Base-by-base conservation (phyloP, 2,113 vertebrate genomes). In the Craseonycteris thonglongyai region DNA sequence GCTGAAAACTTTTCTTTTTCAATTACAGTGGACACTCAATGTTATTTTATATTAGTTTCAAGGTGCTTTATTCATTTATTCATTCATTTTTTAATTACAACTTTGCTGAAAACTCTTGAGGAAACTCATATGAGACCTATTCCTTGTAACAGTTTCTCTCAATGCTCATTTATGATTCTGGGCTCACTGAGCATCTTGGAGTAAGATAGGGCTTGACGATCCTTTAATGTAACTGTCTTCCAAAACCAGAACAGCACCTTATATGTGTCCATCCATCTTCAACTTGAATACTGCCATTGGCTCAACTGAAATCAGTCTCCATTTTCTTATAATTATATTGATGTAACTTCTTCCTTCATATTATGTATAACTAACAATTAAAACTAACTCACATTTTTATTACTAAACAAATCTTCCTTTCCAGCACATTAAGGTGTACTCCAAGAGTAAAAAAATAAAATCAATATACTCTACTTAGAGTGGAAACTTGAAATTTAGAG, bases 331-430 rank as follows among this genome's bases (percentile, higher is more conserved):
- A 65, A 87, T 90, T 90, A 90, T 71, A 92, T 26, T 42, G 5
- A 89, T 74, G 13, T 10, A 63, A 42, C 16, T 40, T 74, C 45
- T 54, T 75, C 16, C 11, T 93, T 69, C 51, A 88, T 83, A 84
- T 96, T 79, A 80, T 47, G 93, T 74, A 21, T 45, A 90, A 65
- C 9, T 80, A 74, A 59, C 26, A 40, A 69, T 96, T 82, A 54
- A 80, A 91, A 59, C 6, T 45, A 93, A 56, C 21, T 88, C 38
- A n/a, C 2, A 68, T n/a, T 42, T n/a, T 56, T 63, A 65, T 85
- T 51, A 56, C 12, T 74, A 86, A 92, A 80, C 24, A 16, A 68
- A 10, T 40, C 33, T 89, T 14, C 49, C 49, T n/a, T n/a, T n/a
- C 16, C 21, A 42, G 8, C n/a, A 82, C 63, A 82, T 19, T 91